Conservation (phyloP, 2,888 invertebrate genomes). For the Parnassius orleans region DNA sequence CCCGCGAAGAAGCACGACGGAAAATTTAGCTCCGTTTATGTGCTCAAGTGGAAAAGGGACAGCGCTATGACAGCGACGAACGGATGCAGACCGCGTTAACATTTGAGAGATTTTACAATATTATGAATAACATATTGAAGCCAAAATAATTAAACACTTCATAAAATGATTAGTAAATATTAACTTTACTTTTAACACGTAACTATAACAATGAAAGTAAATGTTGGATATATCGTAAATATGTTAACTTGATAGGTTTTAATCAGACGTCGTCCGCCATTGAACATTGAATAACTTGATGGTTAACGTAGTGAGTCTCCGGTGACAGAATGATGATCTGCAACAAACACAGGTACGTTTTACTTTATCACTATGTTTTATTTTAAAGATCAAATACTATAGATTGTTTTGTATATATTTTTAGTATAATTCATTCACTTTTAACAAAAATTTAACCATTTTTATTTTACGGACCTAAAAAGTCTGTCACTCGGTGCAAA, state of each 20-base stretch:
- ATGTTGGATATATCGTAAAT: constrained; percentile 51
- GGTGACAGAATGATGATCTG: constrained; percentile 77
- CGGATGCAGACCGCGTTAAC: constrained; percentile 75
- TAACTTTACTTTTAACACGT: constrained; percentile 40
- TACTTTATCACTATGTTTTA: constrained; percentile 65
- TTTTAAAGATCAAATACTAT: constrained; percentile 46
- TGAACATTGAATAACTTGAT: constrained; percentile 74
- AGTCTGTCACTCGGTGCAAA: constrained; percentile 86
- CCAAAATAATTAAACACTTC: constrained; percentile 43
- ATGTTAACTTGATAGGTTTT: constrained; percentile 57
- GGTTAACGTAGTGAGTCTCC: constrained; percentile 73
- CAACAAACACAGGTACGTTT: constrained; percentile 75
- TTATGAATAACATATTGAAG: constrained; percentile 58
- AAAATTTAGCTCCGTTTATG: constrained; percentile 74
- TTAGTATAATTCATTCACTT: constrained; percentile 67
- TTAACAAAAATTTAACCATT: constrained; percentile 61
- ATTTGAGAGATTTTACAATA: constrained; percentile 72
- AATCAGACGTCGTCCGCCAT: constrained; percentile 75
- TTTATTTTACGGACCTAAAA: constrained; percentile 79
- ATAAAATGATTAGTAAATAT: constrained; percentile 51
- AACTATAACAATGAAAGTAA: constrained; percentile 37
- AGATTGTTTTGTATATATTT: constrained; percentile 70
- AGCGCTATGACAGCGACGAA: constrained; percentile 75
- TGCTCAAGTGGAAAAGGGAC: constrained; percentile 75
- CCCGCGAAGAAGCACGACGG: constrained; percentile 75